phyloP scores from a whole-genome alignment of 2,888 invertebrate species.

The Arctia plantaginis region DNA sequence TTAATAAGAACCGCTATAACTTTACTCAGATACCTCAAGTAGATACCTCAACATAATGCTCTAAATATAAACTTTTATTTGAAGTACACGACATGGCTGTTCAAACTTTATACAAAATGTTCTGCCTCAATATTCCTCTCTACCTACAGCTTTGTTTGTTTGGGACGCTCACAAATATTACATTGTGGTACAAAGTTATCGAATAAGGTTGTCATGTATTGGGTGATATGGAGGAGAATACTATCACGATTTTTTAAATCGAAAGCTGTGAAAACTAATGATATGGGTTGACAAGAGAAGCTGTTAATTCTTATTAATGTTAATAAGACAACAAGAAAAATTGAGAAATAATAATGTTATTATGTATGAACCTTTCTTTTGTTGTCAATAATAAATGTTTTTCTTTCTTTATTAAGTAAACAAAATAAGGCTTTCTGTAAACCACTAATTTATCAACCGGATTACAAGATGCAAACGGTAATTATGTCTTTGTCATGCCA shows the following conservation, averaged over 20 bases:
- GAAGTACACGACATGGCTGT: neutral
- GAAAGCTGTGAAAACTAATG: neutral
- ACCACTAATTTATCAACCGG: no score
- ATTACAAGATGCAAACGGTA: no score
- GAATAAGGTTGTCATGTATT: slow-evolving; percentile 3
- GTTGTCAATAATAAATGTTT: no score
- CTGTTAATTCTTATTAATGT: neutral
- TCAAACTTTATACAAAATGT: neutral
- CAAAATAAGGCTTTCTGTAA: no score
- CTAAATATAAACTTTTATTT: neutral
- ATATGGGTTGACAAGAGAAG: neutral
- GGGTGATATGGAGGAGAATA: neutral
- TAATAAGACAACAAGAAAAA: no score
- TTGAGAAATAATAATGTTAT: no score
- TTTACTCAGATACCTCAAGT: neutral
- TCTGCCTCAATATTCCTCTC: neutral
- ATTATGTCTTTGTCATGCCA: no score
- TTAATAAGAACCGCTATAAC: no score
- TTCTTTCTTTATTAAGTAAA: no score
- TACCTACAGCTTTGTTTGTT: neutral
- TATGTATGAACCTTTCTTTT: no score
- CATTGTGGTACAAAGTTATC: neutral
- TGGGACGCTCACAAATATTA: slow-evolving; percentile 1
- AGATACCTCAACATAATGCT: neutral
- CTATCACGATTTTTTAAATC: neutral